Percentiles rank a stretch among this genome's conserved stretches.
Conservation (phyloP, 2,888 invertebrate species). For the Listrodromus nycthemerus region DNA sequence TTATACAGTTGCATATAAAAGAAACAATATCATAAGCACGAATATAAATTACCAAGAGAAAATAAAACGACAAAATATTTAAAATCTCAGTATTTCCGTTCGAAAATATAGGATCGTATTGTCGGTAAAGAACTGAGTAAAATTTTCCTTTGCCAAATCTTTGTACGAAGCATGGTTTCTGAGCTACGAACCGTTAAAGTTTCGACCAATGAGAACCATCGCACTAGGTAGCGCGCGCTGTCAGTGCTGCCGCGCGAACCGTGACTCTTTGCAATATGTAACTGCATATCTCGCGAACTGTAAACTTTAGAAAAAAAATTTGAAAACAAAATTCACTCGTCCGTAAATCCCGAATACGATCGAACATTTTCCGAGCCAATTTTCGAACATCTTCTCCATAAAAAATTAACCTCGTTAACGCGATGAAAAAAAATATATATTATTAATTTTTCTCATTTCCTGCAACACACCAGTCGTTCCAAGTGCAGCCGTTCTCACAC, state of each 20-base stretch:
- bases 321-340: neutral
- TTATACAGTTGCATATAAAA: neutral
- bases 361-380: neutral
- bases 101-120: neutral
- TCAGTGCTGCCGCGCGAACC: neutral
- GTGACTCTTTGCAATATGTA: no score
- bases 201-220: neutral
- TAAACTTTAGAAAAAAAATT: constrained; percentile 2
- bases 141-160: neutral
- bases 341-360: neutral
- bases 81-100: neutral
- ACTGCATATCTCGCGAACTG: neutral
- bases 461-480: neutral
- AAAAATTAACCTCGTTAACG: neutral
- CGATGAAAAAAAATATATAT: neutral
- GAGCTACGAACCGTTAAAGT: neutral
- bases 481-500: neutral
- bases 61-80: neutral
- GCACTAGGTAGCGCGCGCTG: neutral
- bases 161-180: neutral
- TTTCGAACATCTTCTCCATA: neutral
- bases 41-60: neutral
- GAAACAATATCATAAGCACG: neutral
- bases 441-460: neutral
- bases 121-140: neutral